These are phyloP conservation scores for Agapornis roseicollis DNA, from an alignment of 2,113 vertebrate genomes.

Conservation along the genomic window DNA sequence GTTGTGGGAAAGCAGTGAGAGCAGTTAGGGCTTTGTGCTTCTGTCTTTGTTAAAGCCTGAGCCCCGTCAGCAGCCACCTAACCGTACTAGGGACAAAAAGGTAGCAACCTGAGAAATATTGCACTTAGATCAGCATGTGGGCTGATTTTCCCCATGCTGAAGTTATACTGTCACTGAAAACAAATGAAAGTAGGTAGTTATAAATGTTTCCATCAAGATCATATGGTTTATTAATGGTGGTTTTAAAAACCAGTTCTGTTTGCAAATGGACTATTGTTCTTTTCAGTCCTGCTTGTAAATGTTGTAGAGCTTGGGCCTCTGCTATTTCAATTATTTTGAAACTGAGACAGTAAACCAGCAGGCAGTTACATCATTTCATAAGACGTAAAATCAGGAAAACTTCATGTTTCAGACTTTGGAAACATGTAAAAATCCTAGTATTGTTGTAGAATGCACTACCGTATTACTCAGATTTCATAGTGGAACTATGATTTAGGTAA, in stretches of 20 bases:
- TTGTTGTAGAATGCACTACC: neutral
- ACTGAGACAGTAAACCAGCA: neutral
- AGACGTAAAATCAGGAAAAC: neutral
- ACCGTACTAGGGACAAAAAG: neutral
- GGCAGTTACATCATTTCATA: neutral
- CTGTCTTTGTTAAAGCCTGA: neutral
- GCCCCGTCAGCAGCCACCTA: neutral
- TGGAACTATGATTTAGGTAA: neutral
- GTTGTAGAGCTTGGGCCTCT: neutral
- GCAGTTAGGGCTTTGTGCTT: slow-evolving; percentile 18
- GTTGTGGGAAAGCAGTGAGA: slow-evolving; percentile 52
- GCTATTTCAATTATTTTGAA: neutral
- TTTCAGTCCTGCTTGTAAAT: neutral
- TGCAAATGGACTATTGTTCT: neutral
- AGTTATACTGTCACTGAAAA: neutral
- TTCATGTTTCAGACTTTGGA: neutral
- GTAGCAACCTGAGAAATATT: neutral
- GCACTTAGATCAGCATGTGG: neutral
- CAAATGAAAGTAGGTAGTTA: neutral
- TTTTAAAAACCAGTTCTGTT: neutral
- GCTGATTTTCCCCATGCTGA: neutral
- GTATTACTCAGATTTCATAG: neutral
- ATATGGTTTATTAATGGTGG: neutral
- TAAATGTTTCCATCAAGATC: neutral
- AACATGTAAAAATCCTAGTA: neutral